These are phyloP conservation scores for Solenopsis invicta DNA, from an alignment of 1,140 invertebrate species.

Conservation along the genomic window DNA sequence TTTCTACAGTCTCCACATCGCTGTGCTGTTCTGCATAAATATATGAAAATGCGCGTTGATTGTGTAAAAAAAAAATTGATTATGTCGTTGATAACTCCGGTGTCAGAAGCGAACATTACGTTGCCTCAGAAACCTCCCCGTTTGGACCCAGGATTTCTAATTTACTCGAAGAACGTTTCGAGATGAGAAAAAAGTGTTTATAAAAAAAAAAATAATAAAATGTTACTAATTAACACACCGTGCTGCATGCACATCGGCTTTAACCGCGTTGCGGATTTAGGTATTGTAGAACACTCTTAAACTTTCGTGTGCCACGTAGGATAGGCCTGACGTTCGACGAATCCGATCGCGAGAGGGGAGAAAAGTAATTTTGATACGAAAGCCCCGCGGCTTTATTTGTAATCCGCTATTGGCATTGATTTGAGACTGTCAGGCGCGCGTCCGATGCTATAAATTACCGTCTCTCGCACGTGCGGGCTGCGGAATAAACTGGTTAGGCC, in stretches of 20 bases:
- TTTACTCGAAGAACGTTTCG: not conserved
- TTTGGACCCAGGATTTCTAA: not conserved
- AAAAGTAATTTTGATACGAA: conserved; percentile 28
- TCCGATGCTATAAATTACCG: conserved; percentile 10
- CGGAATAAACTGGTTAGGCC: conserved; percentile 45
- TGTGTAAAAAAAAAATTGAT: conserved; percentile 52
- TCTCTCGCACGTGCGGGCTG: conserved; percentile 26
- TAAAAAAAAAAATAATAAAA: not conserved
- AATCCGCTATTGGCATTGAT: conserved; percentile 11
- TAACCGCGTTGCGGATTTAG: conserved; percentile 1
- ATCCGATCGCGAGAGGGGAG: not conserved
- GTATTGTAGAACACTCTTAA: not conserved
- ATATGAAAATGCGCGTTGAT: conserved; percentile 33
- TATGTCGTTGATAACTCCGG: conserved; percentile 24
- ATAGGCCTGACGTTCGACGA: conserved; percentile 35
- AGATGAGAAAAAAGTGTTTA: not conserved
- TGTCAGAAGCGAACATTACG: not conserved
- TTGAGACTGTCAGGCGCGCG: conserved; percentile 1
- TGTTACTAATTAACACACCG: not conserved
- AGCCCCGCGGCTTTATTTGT: conserved; percentile 4
- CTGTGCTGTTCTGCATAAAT: conserved; percentile 12
- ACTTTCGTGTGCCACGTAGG: conserved; percentile 28
- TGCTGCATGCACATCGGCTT: not conserved
- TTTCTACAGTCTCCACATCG: not conserved
- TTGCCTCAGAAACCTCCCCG: not conserved